A percentile compares a stretch with the other conserved stretches of the same genome.
Evolutionary conservation across 2,113 vertebrate genomes (phyloP).

Genomic region (Daubentonia madagascariensis): DNA sequence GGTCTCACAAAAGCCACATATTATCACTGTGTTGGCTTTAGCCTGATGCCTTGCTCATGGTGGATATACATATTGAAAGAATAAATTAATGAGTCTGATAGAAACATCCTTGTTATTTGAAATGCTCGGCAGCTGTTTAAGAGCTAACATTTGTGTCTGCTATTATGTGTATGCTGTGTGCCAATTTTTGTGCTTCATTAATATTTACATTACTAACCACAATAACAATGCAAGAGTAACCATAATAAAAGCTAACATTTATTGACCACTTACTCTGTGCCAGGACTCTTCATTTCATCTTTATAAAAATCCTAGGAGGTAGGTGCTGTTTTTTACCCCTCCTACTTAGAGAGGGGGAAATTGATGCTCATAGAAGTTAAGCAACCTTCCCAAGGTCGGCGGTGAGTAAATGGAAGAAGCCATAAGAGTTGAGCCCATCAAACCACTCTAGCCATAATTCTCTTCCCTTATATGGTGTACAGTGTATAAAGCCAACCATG

Average conservation of each 20-base stretch:
- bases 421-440: not conserved
- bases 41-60: not conserved
- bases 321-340: not conserved
- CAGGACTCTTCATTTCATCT: not conserved
- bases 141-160: not conserved
- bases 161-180: not conserved
- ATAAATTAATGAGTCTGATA: not conserved
- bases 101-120: not conserved
- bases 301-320: not conserved
- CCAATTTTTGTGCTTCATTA: not conserved
- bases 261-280: not conserved
- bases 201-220: not conserved
- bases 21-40: not conserved
- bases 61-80: not conserved
- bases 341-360: not conserved
- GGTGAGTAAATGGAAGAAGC: not conserved
- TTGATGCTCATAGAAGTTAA: not conserved
- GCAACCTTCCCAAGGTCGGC: not conserved
- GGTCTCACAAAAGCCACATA: not conserved
- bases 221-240: not conserved
- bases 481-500: not conserved
- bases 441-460: not conserved
- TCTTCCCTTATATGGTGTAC: not conserved
- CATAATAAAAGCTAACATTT: not conserved
- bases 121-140: not conserved